Evolutionary conservation across 2,113 vertebrate genomes (phyloP).

Genomic region (Cheilinus undulatus): DNA sequence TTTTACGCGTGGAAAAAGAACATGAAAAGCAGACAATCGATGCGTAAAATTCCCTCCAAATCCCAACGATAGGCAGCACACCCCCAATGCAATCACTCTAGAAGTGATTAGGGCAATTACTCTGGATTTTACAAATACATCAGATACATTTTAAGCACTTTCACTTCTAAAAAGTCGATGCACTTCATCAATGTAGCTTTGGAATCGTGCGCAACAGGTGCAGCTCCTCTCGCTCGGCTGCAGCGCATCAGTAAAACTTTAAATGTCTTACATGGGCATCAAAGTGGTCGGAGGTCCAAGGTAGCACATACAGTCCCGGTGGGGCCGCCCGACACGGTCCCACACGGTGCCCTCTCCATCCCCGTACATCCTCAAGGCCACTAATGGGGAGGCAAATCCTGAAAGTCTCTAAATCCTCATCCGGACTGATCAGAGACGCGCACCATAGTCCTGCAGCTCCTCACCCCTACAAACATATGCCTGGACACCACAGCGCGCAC

Average conservation of each 20-base stretch:
- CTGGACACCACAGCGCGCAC: slow-evolving; percentile 46
- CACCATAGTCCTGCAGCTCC: slow-evolving; percentile 51
- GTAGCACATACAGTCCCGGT: slow-evolving; percentile 85
- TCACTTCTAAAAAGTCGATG: not conserved
- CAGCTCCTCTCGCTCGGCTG: not conserved
- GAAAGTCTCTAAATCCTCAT: slow-evolving; percentile 48
- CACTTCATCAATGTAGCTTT: slow-evolving; percentile 10
- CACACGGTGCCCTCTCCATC: slow-evolving; percentile 80
- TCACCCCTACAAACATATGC: slow-evolving; percentile 63
- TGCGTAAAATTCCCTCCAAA: not conserved
- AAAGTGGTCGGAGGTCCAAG: slow-evolving; percentile 83
- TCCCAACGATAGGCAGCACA: not conserved
- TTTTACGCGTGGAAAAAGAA: not conserved
- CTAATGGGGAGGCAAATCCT: slow-evolving; percentile 29
- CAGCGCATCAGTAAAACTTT: slow-evolving; percentile 36
- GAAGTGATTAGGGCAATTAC: not conserved
- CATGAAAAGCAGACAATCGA: not conserved
- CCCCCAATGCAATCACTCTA: too few species aligned
- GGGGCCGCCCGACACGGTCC: slow-evolving; percentile 82
- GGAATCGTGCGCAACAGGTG: slow-evolving; percentile 57
- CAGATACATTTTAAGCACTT: not conserved
- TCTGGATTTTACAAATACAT: not conserved
- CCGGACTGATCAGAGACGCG: slow-evolving; percentile 25
- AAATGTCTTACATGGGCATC: slow-evolving; percentile 83
- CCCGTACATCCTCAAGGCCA: slow-evolving; percentile 79